A percentile compares a stretch with the other conserved stretches of the same genome.
phyloP scores from a whole-genome alignment of 2,888 invertebrate species.

The Pseudococcus longispinus region DNA sequence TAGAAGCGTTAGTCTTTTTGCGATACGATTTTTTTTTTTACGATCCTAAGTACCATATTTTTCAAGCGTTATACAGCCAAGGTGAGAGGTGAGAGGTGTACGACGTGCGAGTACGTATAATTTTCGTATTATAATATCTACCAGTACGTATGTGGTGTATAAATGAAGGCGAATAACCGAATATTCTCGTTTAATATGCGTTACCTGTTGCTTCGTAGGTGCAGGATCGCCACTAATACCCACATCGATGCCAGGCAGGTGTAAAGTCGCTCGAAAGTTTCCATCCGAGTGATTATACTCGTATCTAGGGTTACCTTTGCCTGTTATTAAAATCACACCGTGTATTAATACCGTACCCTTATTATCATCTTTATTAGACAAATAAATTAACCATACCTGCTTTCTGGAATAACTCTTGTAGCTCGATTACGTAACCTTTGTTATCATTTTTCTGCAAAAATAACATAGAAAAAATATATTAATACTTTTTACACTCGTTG shows the following conservation, averaged over 20 bases:
- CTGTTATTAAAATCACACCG: background rate
- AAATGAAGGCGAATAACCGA: too few species aligned
- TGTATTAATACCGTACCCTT: background rate
- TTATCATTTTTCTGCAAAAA: conserved; percentile 38
- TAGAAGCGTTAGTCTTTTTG: background rate
- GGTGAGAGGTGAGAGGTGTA: background rate
- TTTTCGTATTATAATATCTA: background rate
- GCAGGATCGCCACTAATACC: conserved; percentile 45
- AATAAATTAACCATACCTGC: conserved; percentile 29
- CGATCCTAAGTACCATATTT: background rate
- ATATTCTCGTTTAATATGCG: background rate
- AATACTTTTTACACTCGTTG: background rate
- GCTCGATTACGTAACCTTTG: conserved; percentile 48
- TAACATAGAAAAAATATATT: background rate
- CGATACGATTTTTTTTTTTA: background rate
- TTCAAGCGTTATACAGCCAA: background rate
- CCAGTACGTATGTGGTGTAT: background rate
- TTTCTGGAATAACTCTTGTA: conserved; percentile 52
- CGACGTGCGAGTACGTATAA: background rate
- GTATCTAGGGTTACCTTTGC: conserved; percentile 43
- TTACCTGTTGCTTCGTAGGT: conserved; percentile 44
- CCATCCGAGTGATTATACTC: conserved; percentile 47
- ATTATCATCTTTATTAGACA: background rate
- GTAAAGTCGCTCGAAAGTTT: conserved; percentile 35
- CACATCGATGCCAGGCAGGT: conserved; percentile 41